Base-by-base conservation (phyloP, 2,888 invertebrate species). In the Euplagia quadripunctaria region DNA sequence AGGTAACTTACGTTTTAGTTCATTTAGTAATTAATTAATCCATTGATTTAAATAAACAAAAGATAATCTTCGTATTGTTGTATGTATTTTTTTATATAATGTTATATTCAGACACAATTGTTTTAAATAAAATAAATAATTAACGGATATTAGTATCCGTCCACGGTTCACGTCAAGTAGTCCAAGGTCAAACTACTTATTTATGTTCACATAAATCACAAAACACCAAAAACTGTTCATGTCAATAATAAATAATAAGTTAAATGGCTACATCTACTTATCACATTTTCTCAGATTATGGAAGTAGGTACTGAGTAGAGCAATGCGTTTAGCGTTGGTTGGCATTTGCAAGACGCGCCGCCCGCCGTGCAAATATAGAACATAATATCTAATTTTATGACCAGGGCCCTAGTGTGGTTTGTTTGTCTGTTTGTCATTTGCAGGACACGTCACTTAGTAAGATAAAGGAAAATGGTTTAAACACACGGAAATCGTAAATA, bases 311-410 rank as follows among this genome's bases (percentile, higher is more conserved):
- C 67, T 31, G 64, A 71, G 58, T 58, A 9, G n/a, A 64, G 61
- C 64, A 70, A 68, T 61, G 71, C 76, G 77, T 76, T 84, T 80
- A 77, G 85, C 83, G 74, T 74, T 77, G 79, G 80, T 81, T 90
- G 91, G 87, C 91, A 91, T 91, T 91, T 90, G 86, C 86, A 71
- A 77, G 85, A 84, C 82, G 70, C 75, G 73, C 69, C 74, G 78
- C 74, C 70, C 75, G 79, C 74, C 71, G 72, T 76, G 81, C 90
- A 88, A 91, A 92, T 92, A 91, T 92, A 92, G 92, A 88, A 84
- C 84, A 77, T 80, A 86, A 85, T 84, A 86, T 87, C 86, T 89
- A 86, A 88, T 88, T 88, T 86, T 86, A 87, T 83, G 83, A 85
- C 73, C 61, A 20, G 11, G 20, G 74, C 76, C 73, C 78, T 77